Base-by-base conservation (phyloP, 2,113 vertebrate genomes). In the Leptosomus discolor region DNA sequence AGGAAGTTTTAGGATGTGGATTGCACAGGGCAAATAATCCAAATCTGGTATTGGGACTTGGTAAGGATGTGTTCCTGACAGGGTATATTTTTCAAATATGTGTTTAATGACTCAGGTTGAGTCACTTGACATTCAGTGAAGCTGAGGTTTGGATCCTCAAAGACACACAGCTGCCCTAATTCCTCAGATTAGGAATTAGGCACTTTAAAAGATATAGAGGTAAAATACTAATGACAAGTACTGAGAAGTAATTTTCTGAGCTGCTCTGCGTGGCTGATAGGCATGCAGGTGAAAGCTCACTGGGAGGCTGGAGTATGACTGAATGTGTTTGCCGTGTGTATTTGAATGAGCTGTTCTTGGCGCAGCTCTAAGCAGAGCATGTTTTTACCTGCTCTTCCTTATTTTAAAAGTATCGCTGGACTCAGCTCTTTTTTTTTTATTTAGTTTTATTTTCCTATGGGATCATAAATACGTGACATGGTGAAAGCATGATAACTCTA, bases 371-470 rank as follows among this genome's bases (percentile, higher is more conserved):
- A 36, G 67, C 20, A 5, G 34, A 92, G 50, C 95, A 14, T 37
- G 75, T 80, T 93, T 95, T 68, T 79, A 93, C 95, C 88, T 96
- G 95, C 90, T 93, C 58, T 88, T n/a, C 34, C 60, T 85, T 80
- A 68, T 68, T 85, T 92, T 74, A 67, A 76, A 96, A 81, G 37
- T 67, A 56, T 83, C 11, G 10, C 81, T 85, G 74, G 60, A 92
- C 81, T 93, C 75, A 68, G 67, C 63, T 90, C 5, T 53, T 76
- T 64, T 77, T 57, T 39, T 51, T 43, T 64, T 15, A 12, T 53
- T 60, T 56, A 15, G 29, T 68, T 94, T 67, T 76, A 48, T 65
- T 79, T 88, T 88, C 45, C 41, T 86, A 26, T 90, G 51, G 71
- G 58, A 80, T 92, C 45, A 51, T 45, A 83, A 79, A 93, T 88